Conservation (phyloP, 2,797 vertebrate genomes). For the Mus minutoides region DNA sequence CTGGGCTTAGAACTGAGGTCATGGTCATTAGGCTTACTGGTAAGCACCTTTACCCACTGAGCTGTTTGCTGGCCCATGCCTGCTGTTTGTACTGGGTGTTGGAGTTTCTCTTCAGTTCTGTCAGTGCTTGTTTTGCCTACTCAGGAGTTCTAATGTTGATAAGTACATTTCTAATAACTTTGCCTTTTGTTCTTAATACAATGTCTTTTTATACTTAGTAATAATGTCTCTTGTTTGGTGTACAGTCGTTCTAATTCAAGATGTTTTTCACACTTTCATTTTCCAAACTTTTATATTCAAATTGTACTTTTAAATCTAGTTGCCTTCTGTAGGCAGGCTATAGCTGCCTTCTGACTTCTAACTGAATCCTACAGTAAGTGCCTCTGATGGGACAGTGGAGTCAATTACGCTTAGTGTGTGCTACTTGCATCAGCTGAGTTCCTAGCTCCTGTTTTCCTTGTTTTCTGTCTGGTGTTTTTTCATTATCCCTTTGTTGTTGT, state of each 20-base stretch:
- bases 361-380: background rate
- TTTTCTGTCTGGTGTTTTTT: background rate
- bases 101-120: constrained; percentile 8
- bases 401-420: background rate
- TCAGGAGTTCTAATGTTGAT: constrained; percentile 1
- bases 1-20: background rate
- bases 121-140: background rate
- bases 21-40: no score
- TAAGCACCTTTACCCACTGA: background rate
- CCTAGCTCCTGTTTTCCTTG: background rate
- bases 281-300: constrained; percentile 7
- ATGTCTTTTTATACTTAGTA: background rate
- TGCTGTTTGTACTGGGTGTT: background rate
- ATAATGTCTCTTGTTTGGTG: constrained; percentile 6
- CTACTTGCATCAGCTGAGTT: background rate
- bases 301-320: constrained; percentile 36
- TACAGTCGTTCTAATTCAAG: background rate
- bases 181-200: constrained; percentile 49
- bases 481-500: background rate
- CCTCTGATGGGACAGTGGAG: background rate
- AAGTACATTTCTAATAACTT: background rate
- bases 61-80: background rate
- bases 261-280: background rate
- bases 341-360: constrained; percentile 19
- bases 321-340: background rate